Evolutionary conservation across 2,888 invertebrate species (phyloP).

Genomic region (Malacosoma neustria): DNA sequence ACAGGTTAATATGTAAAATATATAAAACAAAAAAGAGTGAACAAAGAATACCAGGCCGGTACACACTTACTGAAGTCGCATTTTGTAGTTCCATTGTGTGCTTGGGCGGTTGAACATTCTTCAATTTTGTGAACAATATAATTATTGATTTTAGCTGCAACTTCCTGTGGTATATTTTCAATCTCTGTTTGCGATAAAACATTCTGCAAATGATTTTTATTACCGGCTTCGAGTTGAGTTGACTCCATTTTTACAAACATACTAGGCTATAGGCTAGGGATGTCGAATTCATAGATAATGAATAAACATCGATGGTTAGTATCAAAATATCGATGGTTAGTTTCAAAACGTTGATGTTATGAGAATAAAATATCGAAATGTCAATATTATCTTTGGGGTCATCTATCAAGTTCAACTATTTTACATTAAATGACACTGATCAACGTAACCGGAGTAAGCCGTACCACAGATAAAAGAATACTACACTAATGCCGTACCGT

Average conservation of each 20-base stretch:
- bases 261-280: neutral
- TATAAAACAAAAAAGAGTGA: conserved; percentile 17
- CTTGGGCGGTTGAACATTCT: conserved; percentile 82
- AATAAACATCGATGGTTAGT: too few species aligned
- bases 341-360: too few species aligned
- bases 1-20: too few species aligned
- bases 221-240: conserved; percentile 52
- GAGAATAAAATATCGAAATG: too few species aligned
- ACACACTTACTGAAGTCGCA: conserved; percentile 74
- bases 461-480: too few species aligned
- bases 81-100: conserved; percentile 80
- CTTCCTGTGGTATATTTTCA: conserved; percentile 35
- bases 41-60: conserved; percentile 37
- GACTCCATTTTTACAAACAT: conserved; percentile 65
- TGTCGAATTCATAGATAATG: too few species aligned
- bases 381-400: too few species aligned
- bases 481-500: too few species aligned
- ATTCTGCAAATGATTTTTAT: conserved; percentile 58
- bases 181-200: conserved; percentile 58
- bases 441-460: too few species aligned
- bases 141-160: conserved; percentile 75
- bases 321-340: too few species aligned
- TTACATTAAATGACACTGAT: too few species aligned
- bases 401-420: too few species aligned
- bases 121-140: conserved; percentile 76